phyloP scores from a whole-genome alignment of 2,888 invertebrate species.

The Pasiphila rectangulata region DNA sequence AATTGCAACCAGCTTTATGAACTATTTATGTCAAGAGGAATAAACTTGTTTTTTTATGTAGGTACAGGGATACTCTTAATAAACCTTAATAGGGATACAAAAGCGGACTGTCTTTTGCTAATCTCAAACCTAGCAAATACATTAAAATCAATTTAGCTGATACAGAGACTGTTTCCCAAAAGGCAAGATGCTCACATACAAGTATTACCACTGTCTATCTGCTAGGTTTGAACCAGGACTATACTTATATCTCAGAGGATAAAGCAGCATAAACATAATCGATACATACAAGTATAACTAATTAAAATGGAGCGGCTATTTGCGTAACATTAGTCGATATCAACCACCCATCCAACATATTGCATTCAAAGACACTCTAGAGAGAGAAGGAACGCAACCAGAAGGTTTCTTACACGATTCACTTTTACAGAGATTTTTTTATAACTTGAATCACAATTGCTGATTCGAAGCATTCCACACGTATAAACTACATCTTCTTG shows the following conservation, averaged over 20 bases:
- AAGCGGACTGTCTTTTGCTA: background rate
- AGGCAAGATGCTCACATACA: too few species aligned
- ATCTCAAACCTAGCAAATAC: background rate
- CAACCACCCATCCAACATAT: too few species aligned
- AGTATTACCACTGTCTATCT: constrained; percentile 1
- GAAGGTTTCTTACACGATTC: too few species aligned
- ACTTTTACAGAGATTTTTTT: too few species aligned
- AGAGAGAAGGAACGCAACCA: too few species aligned
- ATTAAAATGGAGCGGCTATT: constrained; percentile 10
- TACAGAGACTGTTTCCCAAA: too few species aligned
- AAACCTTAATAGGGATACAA: background rate
- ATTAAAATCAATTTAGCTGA: background rate
- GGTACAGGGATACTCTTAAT: background rate
- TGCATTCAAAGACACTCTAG: background rate
- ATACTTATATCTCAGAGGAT: constrained; percentile 1
- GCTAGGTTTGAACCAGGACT: background rate
- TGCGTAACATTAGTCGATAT: background rate
- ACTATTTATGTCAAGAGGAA: background rate
- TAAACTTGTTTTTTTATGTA: background rate
- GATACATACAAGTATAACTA: constrained; percentile 1
- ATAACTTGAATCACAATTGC: too few species aligned
- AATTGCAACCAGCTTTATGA: constrained; percentile 9
- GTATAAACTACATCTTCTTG: too few species aligned
- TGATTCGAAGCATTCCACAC: too few species aligned
- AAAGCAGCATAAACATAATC: constrained; percentile 5